These are phyloP conservation scores for Catamblyrhynchus diadema DNA, from an alignment of 2,797 vertebrate genomes.

Conservation along the genomic window DNA sequence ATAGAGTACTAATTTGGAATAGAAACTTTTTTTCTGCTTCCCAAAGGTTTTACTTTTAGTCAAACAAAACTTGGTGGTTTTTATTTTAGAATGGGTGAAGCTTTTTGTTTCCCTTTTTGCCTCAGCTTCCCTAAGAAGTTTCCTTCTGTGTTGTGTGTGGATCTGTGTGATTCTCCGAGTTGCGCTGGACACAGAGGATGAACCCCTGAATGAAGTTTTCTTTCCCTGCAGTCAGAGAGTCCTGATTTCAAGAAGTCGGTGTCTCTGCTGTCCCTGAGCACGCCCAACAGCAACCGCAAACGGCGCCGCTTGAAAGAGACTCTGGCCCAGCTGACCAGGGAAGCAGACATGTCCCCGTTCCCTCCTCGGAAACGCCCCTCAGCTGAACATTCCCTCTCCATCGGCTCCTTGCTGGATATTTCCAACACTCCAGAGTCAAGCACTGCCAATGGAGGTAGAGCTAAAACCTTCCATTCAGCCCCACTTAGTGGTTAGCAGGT, in stretches of 20 bases:
- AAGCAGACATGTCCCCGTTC: conserved; percentile 91
- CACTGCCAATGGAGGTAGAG: conserved; percentile 82
- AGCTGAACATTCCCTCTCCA: conserved; percentile 91
- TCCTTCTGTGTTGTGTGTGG: not conserved
- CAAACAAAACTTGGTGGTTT: not conserved
- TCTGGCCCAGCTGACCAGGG: conserved; percentile 90
- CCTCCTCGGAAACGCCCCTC: conserved; percentile 92
- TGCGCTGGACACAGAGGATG: not conserved
- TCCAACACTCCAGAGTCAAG: conserved; percentile 93
- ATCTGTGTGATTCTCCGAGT: not conserved
- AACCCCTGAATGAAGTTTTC: not conserved
- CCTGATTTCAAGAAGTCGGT: conserved; percentile 93
- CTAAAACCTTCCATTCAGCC: not conserved
- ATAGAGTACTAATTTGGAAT: not conserved
- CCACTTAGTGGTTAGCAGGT: not conserved
- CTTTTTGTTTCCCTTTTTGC: not conserved
- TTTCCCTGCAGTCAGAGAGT: conserved; percentile 82
- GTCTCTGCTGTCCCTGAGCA: conserved; percentile 89
- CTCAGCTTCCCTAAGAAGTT: rapidly evolving
- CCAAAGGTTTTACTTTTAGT: not conserved
- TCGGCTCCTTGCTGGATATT: conserved; percentile 93
- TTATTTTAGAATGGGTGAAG: no score
- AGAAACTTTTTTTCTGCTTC: not conserved
- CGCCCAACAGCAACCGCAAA: conserved; percentile 93
- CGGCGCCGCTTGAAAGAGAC: conserved; percentile 90